phyloP scores from a whole-genome alignment of 2,113 vertebrate genomes.

The Petrocephalus zakoni region DNA sequence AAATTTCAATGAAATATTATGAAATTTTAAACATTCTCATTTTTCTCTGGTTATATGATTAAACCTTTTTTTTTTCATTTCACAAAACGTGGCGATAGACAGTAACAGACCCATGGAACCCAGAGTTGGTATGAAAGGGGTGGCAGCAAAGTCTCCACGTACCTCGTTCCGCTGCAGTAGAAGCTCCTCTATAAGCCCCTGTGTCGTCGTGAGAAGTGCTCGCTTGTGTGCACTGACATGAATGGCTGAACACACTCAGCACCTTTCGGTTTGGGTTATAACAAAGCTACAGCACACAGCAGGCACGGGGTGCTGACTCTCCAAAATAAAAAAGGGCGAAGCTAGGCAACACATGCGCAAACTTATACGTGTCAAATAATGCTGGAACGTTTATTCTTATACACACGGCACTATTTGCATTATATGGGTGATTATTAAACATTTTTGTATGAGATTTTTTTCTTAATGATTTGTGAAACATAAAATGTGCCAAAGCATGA shows the following conservation, averaged over 20 bases:
- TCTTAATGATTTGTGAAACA: neutral
- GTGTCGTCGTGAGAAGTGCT: neutral
- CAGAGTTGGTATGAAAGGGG: neutral
- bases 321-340: neutral
- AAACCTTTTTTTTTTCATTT: neutral
- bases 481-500: neutral
- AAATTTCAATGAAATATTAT: neutral
- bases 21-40: neutral
- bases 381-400: neutral
- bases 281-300: neutral
- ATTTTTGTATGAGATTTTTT: neutral
- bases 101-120: neutral
- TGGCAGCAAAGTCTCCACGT: constrained; percentile 18
- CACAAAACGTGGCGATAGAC: neutral
- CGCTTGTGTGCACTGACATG: neutral
- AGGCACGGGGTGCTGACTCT: neutral
- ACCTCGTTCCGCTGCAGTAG: constrained; percentile 29
- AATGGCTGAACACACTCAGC: constrained; percentile 7
- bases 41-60: neutral
- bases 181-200: neutral
- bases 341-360: neutral
- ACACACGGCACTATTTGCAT: neutral
- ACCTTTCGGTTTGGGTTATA: neutral
- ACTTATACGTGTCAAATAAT: neutral
- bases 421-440: neutral